A percentile compares a stretch with the other conserved stretches of the same genome.
Evolutionary conservation across 2,888 invertebrate species (phyloP).

Genomic region (Germaria angustata): DNA sequence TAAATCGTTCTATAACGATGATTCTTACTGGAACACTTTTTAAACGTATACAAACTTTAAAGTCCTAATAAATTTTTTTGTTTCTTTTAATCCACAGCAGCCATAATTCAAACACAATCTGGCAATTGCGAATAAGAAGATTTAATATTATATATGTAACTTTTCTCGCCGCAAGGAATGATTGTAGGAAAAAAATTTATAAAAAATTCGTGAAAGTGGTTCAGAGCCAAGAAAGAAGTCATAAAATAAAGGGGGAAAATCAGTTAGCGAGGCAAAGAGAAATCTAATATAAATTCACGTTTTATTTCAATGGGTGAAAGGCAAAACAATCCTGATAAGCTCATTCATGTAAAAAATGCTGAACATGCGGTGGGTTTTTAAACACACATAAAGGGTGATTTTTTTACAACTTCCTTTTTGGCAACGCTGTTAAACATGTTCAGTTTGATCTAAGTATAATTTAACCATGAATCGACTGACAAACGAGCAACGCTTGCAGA

Average conservation of each 20-base stretch:
- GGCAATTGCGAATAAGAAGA: slow-evolving; percentile 5
- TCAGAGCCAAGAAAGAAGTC: slow-evolving; percentile 40
- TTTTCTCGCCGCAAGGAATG: slow-evolving; percentile 28
- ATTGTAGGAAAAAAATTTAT: slow-evolving; percentile 24
- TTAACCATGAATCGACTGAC: too few species aligned
- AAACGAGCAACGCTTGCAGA: too few species aligned
- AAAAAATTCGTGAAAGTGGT: slow-evolving; percentile 12
- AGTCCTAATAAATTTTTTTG: not conserved
- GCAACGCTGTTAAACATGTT: too few species aligned
- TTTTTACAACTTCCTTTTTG: too few species aligned
- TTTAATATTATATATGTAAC: slow-evolving; percentile 23
- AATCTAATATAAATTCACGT: slow-evolving; percentile 17
- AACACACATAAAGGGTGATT: not conserved
- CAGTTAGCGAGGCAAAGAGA: slow-evolving; percentile 38
- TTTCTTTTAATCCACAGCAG: slow-evolving; percentile 10
- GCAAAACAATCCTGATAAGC: not conserved
- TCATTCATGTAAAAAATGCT: too few species aligned
- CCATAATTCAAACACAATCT: slow-evolving; percentile 18
- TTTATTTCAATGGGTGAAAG: slow-evolving; percentile 59
- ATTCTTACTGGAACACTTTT: not conserved
- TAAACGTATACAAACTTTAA: not conserved
- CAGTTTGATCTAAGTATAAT: too few species aligned
- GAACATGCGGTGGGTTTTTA: not conserved
- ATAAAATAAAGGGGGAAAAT: slow-evolving; percentile 6
- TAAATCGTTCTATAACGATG: too few species aligned